A percentile compares a stretch with the other conserved stretches of the same genome.
Evolutionary conservation across 2,113 vertebrate species (phyloP).

Genomic region (Aix galericulata): DNA sequence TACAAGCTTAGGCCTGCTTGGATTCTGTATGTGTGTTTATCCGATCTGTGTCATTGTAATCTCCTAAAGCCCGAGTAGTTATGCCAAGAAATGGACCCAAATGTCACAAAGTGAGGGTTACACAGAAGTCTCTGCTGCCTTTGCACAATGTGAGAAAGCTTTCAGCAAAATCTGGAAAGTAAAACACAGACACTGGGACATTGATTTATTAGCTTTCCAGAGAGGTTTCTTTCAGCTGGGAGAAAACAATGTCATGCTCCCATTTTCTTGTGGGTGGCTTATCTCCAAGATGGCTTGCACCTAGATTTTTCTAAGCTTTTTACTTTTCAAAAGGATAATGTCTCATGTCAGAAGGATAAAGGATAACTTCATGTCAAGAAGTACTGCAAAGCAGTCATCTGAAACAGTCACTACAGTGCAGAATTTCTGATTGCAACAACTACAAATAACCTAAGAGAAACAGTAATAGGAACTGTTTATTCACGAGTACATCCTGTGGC

Average conservation of each 20-base stretch:
- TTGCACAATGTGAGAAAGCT: neutral
- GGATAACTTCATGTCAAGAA: neutral
- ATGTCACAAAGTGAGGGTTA: neutral
- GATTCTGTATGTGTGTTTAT: neutral
- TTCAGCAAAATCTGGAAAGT: neutral
- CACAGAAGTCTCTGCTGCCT: neutral
- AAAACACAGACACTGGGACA: neutral
- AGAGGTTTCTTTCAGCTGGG: neutral
- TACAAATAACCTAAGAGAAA: slow-evolving; percentile 25
- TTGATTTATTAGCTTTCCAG: neutral
- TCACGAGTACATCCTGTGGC: neutral
- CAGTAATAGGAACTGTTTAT: slow-evolving; percentile 25
- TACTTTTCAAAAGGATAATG: neutral
- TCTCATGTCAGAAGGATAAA: neutral
- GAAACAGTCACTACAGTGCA: neutral
- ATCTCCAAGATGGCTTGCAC: neutral
- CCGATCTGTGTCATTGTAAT: fast-evolving
- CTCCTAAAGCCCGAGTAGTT: neutral
- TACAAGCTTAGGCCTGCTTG: neutral
- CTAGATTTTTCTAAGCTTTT: neutral
- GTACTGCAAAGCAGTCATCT: neutral
- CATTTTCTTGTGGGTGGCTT: neutral
- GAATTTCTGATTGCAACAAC: slow-evolving; percentile 1
- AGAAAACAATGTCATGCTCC: neutral
- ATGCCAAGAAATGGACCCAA: neutral